Percentiles rank a stretch among this genome's conserved stretches.
These are phyloP conservation scores for Cyprinodon variegatus DNA, from an alignment of 2,113 vertebrate species.

Conservation along the genomic window DNA sequence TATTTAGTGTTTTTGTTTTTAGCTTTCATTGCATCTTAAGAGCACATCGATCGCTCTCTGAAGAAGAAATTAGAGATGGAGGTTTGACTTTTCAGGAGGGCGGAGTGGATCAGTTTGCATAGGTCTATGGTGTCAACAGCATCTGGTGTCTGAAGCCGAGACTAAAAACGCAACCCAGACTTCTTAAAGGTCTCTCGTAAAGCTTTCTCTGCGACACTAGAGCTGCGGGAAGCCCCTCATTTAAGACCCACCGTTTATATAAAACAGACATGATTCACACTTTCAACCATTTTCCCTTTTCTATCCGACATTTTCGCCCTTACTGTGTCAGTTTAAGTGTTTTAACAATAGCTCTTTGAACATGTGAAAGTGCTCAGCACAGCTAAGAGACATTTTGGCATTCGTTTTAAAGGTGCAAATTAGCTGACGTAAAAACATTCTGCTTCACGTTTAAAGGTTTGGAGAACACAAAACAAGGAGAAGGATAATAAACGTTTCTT, in stretches of 20 bases:
- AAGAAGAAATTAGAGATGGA: constrained; percentile 7
- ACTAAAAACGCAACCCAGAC: constrained; percentile 1
- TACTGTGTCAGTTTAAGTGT: not conserved
- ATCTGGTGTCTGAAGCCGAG: constrained; percentile 3
- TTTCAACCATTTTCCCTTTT: not conserved
- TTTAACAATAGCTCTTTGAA: not conserved
- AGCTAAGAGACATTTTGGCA: not conserved
- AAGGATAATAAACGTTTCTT: not conserved
- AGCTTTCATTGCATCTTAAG: constrained; percentile 12
- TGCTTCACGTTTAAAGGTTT: not conserved
- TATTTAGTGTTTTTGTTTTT: constrained; percentile 1
- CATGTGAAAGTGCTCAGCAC: not conserved
- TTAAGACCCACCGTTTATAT: not conserved
- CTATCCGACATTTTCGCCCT: no score
- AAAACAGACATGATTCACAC: not conserved
- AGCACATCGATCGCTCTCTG: not conserved
- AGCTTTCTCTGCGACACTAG: constrained; percentile 21
- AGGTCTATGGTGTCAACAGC: constrained; percentile 46
- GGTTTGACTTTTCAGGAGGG: constrained; percentile 62
- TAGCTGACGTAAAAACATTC: not conserved
- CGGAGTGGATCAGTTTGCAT: constrained; percentile 63
- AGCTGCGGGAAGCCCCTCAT: not conserved
- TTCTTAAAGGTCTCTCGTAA: not conserved
- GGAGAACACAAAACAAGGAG: not conserved
- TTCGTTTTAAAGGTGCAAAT: not conserved